A percentile compares a stretch with the other conserved stretches of the same genome.
These are phyloP conservation scores for Hirudo medicinalis DNA, from an alignment of 1,140 invertebrate species.

Conservation along the genomic window DNA sequence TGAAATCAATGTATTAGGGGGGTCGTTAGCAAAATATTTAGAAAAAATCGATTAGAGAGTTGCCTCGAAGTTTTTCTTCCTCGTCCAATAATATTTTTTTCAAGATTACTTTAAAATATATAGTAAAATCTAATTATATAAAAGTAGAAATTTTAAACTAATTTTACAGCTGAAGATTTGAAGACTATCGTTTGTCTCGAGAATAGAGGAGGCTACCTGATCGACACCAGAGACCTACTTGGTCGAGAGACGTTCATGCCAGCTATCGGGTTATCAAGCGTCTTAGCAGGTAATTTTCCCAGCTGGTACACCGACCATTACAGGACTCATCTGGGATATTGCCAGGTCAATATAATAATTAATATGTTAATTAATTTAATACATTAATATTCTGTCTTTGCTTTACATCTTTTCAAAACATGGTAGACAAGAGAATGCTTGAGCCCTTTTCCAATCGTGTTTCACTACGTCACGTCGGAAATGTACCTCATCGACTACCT, in stretches of 20 bases:
- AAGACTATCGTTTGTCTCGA: constrained; percentile 1
- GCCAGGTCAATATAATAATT: background rate
- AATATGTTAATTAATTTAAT: background rate
- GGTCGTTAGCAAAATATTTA: background rate
- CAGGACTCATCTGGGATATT: constrained; percentile 2
- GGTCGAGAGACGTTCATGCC: constrained; percentile 8
- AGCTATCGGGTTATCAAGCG: background rate
- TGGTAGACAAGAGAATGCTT: background rate
- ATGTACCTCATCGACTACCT: constrained; percentile 8
- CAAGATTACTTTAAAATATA: background rate
- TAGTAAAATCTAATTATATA: background rate
- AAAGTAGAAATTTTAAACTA: background rate
- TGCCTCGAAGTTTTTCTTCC: background rate
- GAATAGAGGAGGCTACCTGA: background rate
- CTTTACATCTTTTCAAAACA: background rate
- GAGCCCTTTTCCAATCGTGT: constrained; percentile 10
- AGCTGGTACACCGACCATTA: constrained; percentile 3
- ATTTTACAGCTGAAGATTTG: constrained; percentile 8
- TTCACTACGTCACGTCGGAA: constrained; percentile 1
- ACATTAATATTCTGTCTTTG: background rate
- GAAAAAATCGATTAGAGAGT: background rate
- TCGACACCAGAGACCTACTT: constrained; percentile 1
- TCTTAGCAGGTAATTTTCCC: background rate
- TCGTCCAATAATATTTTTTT: background rate
- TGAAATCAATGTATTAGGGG: too few relatives aligned